Evolutionary conservation across 1,140 invertebrate species (phyloP).

Genomic region (Lepidostoma basale): DNA sequence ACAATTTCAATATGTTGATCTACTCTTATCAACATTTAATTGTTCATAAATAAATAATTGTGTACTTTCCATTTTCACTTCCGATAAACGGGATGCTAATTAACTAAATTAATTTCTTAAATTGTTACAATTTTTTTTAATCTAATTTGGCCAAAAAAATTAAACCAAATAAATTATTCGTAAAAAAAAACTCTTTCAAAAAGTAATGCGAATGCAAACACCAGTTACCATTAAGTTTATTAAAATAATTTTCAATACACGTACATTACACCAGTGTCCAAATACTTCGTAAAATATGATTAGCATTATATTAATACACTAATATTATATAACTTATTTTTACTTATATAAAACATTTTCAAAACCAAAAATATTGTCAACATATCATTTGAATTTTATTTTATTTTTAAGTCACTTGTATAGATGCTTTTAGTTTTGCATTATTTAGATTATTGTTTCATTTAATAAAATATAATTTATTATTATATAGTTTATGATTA

Average conservation of each 20-base stretch:
- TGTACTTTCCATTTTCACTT: no score
- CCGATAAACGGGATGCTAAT: no score
- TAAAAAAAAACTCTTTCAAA: no score
- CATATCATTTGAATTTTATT: conserved; percentile 40
- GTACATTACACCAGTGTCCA: background rate
- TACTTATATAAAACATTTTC: conserved; percentile 15
- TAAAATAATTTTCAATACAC: background rate
- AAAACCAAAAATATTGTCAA: conserved; percentile 46
- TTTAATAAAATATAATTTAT: conserved; percentile 32
- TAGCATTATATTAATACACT: background rate
- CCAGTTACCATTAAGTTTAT: no score
- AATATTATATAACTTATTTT: background rate
- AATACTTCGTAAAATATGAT: background rate
- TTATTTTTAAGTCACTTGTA: conserved; percentile 13
- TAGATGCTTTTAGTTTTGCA: conserved; percentile 30
- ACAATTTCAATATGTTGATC: no score
- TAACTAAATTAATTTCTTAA: no score
- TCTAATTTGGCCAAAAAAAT: no score
- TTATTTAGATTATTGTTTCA: conserved; percentile 22
- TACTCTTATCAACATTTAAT: no score
- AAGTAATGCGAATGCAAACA: no score
- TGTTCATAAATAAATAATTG: no score
- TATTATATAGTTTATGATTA: conserved; percentile 10
- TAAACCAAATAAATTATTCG: no score
- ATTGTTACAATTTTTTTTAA: no score